These are phyloP conservation scores for Acanthornis magna DNA, from an alignment of 2,797 vertebrate genomes.

Conservation along the genomic window DNA sequence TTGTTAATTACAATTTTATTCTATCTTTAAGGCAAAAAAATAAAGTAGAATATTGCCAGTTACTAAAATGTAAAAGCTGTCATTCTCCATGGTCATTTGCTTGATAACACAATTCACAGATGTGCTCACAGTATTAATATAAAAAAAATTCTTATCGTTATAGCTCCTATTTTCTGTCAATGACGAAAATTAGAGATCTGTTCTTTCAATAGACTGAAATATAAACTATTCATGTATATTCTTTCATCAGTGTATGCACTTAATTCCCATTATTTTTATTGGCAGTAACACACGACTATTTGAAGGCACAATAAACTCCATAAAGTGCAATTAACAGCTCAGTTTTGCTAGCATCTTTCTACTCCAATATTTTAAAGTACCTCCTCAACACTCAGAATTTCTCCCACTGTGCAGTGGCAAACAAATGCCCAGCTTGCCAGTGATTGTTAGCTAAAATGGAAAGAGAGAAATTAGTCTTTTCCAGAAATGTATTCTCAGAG, in stretches of 20 bases:
- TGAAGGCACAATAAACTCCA: constrained; percentile 52
- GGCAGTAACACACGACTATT: constrained; percentile 55
- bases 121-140: constrained; percentile 48
- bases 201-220: constrained; percentile 58
- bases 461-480: background rate
- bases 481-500: background rate
- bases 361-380: constrained; percentile 8
- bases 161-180: constrained; percentile 56
- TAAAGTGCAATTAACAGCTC: constrained; percentile 47
- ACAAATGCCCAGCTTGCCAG: background rate
- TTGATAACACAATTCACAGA: constrained; percentile 65
- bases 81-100: constrained; percentile 59
- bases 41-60: constrained; percentile 30
- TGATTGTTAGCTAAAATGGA: background rate
- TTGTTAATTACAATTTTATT: constrained; percentile 60
- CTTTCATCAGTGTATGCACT: constrained; percentile 44
- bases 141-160: constrained; percentile 22
- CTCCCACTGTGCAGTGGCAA: background rate
- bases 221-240: constrained; percentile 62
- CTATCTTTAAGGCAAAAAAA: constrained; percentile 38
- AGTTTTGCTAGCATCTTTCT: constrained; percentile 21
- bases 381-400: background rate
- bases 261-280: constrained; percentile 66
- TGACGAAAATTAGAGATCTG: constrained; percentile 47
- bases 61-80: constrained; percentile 54